Percentiles rank a stretch among this genome's conserved stretches.
Conservation (phyloP, 2,113 vertebrate genomes). For the Sceloporus tristichus region DNA sequence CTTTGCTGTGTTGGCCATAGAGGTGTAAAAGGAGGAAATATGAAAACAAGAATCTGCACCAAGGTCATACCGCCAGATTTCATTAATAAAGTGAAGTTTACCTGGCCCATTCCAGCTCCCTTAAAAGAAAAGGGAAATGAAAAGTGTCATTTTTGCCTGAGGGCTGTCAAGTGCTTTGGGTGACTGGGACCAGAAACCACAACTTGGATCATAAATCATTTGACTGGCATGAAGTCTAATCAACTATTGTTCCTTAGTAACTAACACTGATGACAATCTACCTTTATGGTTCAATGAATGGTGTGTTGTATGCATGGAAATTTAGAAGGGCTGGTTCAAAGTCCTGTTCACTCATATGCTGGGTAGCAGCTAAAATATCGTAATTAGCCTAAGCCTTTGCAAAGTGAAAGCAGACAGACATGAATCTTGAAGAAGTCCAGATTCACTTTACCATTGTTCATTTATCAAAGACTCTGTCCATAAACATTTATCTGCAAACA, state of each 20-base stretch:
- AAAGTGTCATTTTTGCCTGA: background rate
- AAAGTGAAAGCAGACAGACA: background rate
- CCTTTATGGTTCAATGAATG: background rate
- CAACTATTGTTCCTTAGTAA: background rate
- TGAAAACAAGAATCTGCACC: background rate
- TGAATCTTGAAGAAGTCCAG: no score
- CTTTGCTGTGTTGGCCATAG: background rate
- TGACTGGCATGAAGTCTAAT: background rate
- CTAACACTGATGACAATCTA: background rate
- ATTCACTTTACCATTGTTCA: background rate
- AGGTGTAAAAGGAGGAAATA: background rate
- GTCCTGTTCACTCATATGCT: background rate
- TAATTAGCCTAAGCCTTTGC: background rate
- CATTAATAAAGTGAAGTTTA: background rate
- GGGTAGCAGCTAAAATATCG: background rate
- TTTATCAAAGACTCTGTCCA: background rate
- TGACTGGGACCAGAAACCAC: background rate
- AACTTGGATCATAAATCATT: constrained; percentile 21
- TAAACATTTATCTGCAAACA: no score
- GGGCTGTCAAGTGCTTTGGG: background rate
- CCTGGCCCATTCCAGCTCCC: background rate
- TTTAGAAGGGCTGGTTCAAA: background rate
- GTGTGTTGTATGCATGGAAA: background rate
- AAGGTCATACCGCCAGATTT: background rate
- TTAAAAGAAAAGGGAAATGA: background rate